Evolutionary conservation across 1,140 invertebrate species (phyloP).

Genomic region (Drosophila funebris): DNA sequence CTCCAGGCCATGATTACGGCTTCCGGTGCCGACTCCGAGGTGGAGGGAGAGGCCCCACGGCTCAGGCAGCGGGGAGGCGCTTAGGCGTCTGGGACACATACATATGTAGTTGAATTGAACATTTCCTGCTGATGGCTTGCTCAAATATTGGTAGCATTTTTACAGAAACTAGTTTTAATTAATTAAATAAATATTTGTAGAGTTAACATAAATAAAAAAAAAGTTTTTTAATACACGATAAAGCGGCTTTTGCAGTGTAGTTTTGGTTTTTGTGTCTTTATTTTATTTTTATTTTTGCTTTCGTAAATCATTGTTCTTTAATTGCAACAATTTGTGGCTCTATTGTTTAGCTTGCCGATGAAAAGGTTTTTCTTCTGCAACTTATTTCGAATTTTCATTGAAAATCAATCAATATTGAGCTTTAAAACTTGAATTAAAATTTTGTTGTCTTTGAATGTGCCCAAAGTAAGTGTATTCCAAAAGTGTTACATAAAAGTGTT

Average conservation of each 20-base stretch:
- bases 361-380: constrained; percentile 55
- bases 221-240: constrained; percentile 38
- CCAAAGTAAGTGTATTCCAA: constrained; percentile 62
- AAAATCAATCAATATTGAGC: constrained; percentile 53
- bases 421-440: constrained; percentile 57
- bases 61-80: constrained; percentile 13
- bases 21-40: constrained; percentile 41
- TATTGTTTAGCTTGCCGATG: constrained; percentile 57
- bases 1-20: constrained; percentile 62
- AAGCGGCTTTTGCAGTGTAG: constrained; percentile 40
- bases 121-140: constrained; percentile 28
- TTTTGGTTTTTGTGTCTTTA: constrained; percentile 27
- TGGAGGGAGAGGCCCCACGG: constrained; percentile 23
- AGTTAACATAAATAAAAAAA: constrained; percentile 45
- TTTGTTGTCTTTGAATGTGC: constrained; percentile 61
- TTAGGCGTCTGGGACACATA: constrained; percentile 6
- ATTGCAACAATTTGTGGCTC: constrained; percentile 63
- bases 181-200: constrained; percentile 26
- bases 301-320: constrained; percentile 47
- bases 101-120: constrained; percentile 20
- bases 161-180: constrained; percentile 54
- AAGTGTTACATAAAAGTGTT: constrained; percentile 73
- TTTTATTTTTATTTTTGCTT: constrained; percentile 33
- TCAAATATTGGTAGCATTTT: constrained; percentile 45
- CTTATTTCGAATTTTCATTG: constrained; percentile 59